Base-by-base conservation (phyloP, 2,113 vertebrate species). In the Symphodus melops region DNA sequence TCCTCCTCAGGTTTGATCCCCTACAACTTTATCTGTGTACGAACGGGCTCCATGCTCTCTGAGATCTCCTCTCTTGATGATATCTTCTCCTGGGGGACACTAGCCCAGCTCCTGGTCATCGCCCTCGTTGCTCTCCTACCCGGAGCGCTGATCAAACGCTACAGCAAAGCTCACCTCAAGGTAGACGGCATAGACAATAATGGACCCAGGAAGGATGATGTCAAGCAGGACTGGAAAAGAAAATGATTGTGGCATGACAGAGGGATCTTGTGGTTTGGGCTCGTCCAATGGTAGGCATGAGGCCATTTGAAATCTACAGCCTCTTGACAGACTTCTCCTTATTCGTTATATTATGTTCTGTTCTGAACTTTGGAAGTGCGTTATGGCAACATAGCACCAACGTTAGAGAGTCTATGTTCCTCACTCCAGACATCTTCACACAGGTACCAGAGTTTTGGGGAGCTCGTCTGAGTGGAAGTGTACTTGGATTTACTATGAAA, bases 11-110 rank as follows among this genome's bases (percentile, higher is more conserved):
- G 98, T 83, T 94, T 99, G 85, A 95, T 97, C 54, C 98, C 98
- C 0, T 99, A 99, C 79, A 99, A 99, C 85, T 99, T 99, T 91
- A 97, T 99, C 94, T 99, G 98, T 4, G 98, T 99, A 37, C 96
- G 96, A 63, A 98, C 97, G 0, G 98, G 98, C 61, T 94, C 95
- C 91, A 97, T 99, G 82, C 94, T 99, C 51, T 98, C 98, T 0
- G 91, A 97, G 42, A 93, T 99, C 83, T 94, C 94, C 46, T 98
- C 97, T 1, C 85, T 99, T 90, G 97, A 99, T 69, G 95, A 97
- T 56, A 95, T 99, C 69, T 98, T 99, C 94, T 97, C 98, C 19
- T 97, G 97, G 97, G 88, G 87, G 54, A 98, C 96, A 0, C 82
- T 96, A 80, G 87, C 97, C 36, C 96, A 98, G 79, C 94, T 99